Conservation (phyloP, 2,888 invertebrate genomes). For the Drosophila subsilvestris region DNA sequence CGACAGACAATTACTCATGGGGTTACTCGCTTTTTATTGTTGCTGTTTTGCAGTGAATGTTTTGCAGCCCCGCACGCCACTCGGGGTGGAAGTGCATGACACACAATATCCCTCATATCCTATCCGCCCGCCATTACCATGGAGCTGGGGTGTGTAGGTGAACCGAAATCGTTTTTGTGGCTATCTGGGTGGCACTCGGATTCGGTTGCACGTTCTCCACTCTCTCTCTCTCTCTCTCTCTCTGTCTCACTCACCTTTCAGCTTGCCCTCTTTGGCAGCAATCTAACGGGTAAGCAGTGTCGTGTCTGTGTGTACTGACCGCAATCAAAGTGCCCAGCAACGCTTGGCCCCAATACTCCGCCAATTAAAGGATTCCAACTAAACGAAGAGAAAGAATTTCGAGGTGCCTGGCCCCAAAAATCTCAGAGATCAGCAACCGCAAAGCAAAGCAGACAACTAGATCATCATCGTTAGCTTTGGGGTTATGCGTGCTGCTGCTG, state of each 20-base stretch:
- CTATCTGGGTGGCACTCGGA: conserved; percentile 69
- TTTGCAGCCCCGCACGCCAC: no score
- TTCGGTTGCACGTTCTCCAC: conserved; percentile 66
- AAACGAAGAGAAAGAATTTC: conserved; percentile 19
- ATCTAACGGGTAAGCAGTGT: conserved; percentile 60
- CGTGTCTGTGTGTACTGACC: conserved; percentile 18
- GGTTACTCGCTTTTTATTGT: conserved; percentile 16
- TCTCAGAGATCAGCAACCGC: not conserved
- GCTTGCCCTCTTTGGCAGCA: conserved; percentile 56
- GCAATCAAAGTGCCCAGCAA: conserved; percentile 27
- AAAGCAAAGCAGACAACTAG: conserved; percentile 1
- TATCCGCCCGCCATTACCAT: conserved; percentile 59
- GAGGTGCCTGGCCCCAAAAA: not conserved
- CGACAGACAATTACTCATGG: conserved; percentile 61
- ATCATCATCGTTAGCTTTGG: not conserved
- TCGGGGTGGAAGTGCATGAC: conserved; percentile 79
- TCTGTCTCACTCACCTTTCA: not conserved
- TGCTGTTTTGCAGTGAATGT: conserved; percentile 9
- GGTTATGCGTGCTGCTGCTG: no score
- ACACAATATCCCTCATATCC: conserved; percentile 61
- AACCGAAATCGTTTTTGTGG: conserved; percentile 75
- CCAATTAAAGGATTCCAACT: conserved; percentile 32
- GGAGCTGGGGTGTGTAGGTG: conserved; percentile 44
- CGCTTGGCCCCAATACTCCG: conserved; percentile 26
- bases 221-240: conserved; percentile 36